Conservation (phyloP, 2,888 invertebrate species). For the Drosophila ustulata region DNA sequence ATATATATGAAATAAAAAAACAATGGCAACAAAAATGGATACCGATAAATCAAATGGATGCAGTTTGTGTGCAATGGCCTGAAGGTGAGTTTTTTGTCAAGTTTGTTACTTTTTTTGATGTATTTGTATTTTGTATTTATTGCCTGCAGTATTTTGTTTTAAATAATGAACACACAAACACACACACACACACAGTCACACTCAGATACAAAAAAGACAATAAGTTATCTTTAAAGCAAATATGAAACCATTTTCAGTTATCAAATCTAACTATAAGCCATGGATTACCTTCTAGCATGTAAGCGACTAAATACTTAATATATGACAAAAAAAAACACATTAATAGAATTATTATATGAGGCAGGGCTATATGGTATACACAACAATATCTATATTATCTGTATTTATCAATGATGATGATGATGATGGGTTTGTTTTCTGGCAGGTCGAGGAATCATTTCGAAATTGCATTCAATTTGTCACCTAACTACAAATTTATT, state of each 20-base stretch:
- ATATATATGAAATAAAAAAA: conserved; percentile 2
- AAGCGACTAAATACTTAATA: conserved; percentile 32
- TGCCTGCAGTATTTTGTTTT: conserved; percentile 77
- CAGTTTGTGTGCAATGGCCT: conserved; percentile 97
- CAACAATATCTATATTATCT: neutral
- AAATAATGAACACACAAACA: conserved; percentile 49
- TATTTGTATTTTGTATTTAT: conserved; percentile 77
- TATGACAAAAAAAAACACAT: conserved; percentile 14
- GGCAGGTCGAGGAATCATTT: conserved; percentile 47
- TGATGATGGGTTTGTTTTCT: conserved; percentile 24
- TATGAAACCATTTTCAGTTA: conserved; percentile 36
- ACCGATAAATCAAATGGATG: conserved; percentile 54
- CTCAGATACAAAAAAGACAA: conserved; percentile 33
- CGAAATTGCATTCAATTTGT: conserved; percentile 29
- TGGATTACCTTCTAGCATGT: conserved; percentile 43
- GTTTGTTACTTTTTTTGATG: conserved; percentile 31
- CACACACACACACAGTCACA: conserved; percentile 32
- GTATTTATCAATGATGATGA: conserved; percentile 40
- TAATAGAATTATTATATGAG: conserved; percentile 24
- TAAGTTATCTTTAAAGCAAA: conserved; percentile 56
- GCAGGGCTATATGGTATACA: conserved; percentile 26
- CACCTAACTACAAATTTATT: conserved; percentile 29
- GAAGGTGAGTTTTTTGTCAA: conserved; percentile 89
- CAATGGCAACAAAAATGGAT: conserved; percentile 6
- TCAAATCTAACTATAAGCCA: conserved; percentile 48